These are phyloP conservation scores for Forbesichthys agassizii DNA, from an alignment of 2,113 vertebrate genomes.

Conservation along the genomic window DNA sequence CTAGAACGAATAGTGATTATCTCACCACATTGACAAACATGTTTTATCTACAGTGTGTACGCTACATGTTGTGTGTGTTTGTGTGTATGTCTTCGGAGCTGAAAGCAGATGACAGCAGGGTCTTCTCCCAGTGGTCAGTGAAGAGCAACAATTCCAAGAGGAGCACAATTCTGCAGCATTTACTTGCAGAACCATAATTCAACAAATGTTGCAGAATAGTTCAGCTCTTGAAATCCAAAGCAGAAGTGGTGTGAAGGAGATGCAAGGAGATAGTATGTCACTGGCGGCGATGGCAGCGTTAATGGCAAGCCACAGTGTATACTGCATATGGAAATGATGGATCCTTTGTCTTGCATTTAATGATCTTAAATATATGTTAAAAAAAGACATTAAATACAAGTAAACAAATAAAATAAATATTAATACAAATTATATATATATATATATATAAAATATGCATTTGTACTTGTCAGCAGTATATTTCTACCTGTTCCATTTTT, in stretches of 20 bases:
- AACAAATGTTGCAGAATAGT: slow-evolving; percentile 84
- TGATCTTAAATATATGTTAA: no score
- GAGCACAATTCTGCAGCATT: slow-evolving; percentile 82
- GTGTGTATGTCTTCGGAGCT: slow-evolving; percentile 18
- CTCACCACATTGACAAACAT: neutral
- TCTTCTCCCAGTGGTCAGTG: slow-evolving; percentile 61
- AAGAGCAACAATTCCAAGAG: slow-evolving; percentile 79
- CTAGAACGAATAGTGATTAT: neutral
- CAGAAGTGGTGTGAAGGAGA: slow-evolving; percentile 62
- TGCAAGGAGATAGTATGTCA: slow-evolving; percentile 53
- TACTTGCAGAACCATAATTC: slow-evolving; percentile 77
- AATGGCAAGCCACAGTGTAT: neutral
- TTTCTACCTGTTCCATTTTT: no score
- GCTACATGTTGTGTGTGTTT: neutral
- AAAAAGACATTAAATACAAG: no score
- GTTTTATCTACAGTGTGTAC: no score
- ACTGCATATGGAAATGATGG: neutral
- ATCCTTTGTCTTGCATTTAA: neutral
- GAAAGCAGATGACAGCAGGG: slow-evolving; percentile 51
- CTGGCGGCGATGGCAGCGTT: slow-evolving; percentile 56
- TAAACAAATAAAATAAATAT: no score
- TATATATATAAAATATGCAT: no score
- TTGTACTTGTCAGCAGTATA: no score
- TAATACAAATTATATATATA: no score
- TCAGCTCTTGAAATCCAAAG: slow-evolving; percentile 81